Conservation (phyloP, 1,140 invertebrate genomes). For the Drosophila grimshawi region DNA sequence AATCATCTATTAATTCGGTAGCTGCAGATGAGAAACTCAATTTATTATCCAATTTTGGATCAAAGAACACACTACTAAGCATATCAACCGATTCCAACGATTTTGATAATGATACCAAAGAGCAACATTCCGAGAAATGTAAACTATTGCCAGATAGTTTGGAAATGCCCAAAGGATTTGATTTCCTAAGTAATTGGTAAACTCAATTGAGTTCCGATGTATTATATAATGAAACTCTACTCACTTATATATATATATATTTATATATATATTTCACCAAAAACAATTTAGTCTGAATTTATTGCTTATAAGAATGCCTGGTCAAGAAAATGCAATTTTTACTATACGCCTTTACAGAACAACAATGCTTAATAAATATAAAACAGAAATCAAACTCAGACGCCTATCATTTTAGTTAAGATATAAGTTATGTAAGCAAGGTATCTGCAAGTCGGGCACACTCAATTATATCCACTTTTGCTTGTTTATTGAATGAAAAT, state of each 20-base stretch:
- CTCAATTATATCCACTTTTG: neutral
- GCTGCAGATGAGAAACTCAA: slow-evolving; percentile 23
- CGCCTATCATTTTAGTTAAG: no score
- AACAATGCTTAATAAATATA: slow-evolving; percentile 1
- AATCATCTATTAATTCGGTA: neutral
- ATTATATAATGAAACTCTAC: no score
- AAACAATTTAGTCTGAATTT: slow-evolving; percentile 12
- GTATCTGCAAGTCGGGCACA: neutral
- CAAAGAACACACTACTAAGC: slow-evolving; percentile 27
- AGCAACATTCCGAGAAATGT: slow-evolving; percentile 46
- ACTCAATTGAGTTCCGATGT: neutral
- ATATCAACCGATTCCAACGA: slow-evolving; percentile 40
- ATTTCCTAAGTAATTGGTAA: slow-evolving; percentile 82
- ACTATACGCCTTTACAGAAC: neutral
- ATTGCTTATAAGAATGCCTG: slow-evolving; percentile 1
- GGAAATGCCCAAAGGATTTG: slow-evolving; percentile 76
- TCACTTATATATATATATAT: slow-evolving; percentile 2
- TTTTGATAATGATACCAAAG: slow-evolving; percentile 49
- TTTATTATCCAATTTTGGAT: slow-evolving; percentile 25
- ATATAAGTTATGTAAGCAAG: neutral
- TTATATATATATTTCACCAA: slow-evolving; percentile 11
- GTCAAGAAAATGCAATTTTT: neutral
- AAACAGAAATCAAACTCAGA: no score
- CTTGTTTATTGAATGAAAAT: slow-evolving; percentile 7
- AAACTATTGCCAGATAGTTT: slow-evolving; percentile 53